Base-by-base conservation (phyloP, 2,797 vertebrate species). In the Hirundo rustica region DNA sequence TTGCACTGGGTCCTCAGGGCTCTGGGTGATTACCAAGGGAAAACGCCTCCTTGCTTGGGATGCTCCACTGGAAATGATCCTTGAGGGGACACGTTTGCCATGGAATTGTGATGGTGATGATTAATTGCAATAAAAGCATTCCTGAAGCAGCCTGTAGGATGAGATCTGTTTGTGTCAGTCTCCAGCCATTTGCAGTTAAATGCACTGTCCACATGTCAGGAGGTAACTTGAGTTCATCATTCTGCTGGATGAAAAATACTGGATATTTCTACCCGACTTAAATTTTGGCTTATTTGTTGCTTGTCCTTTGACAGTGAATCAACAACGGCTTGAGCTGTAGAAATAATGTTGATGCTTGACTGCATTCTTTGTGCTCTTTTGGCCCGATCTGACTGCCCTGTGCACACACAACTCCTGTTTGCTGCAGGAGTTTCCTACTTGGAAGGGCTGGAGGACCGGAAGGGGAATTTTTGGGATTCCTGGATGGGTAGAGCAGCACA, bases 361-460 rank as follows among this genome's bases (percentile, higher is more conserved):
- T 96, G 95, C 93, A 38, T 94, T 91, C 74, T 92, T 95, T 89
- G 88, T 96, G 96, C 82, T 94, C 92, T 61, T 72, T 51, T 91
- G 92, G 87, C 93, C 93, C 10, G 5, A 23, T 89, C 16, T 7
- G 4, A 50, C 93, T 19, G 64, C 36, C 61, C 71, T 83, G 62
- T 40, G 79, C 48, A 12, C 90, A 61, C 72, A 29, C 66, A 91
- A 26, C 81, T 88, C 84, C 76, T 34, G 9, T 65, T 82, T 77
- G 4, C 89, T 78, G 84, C 81, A 25, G 57, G 48, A 92, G 62
- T 38, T 88, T 68, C 92, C 77, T 61, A 3, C 77, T 90, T 91
- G 6, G 17, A 76, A 51, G 70, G 74, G 73, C 72, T 67, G 38
- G 32, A 94, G 78, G 44, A 85, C 20, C 0, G 2, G 45, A 74